Base-by-base conservation (phyloP, 2,113 vertebrate species). In the Trichechus manatus region DNA sequence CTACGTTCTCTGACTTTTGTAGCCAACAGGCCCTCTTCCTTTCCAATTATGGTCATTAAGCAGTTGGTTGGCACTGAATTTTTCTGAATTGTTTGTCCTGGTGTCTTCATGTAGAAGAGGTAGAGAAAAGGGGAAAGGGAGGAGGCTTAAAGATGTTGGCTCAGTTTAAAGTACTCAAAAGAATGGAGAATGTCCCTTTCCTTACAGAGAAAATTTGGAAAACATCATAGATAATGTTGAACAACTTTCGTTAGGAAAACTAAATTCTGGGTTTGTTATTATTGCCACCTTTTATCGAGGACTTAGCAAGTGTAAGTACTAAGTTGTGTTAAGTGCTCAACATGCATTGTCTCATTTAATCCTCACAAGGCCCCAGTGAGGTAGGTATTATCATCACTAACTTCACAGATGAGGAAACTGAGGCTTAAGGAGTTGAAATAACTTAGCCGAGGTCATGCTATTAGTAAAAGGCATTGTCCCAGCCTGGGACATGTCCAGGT, bases 281-380 rank as follows among this genome's bases (percentile, higher is more conserved):
- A 42, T 27, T 1, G 1, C 39, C 9, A 9, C 25, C 25, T 75
- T n/a, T 50, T 9, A 25, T 1, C 9, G 9, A 11, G 8, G 8
- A 72, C 70, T 72, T 19, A 39, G n/a, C n/a, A 36, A 9, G n/a
- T 72, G 17, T 14, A 19, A 29, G 47, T 27, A 6, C 78, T 36
- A 15, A 31, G 47, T 20, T 9, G 6, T 8, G 29, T 14, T 27
- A 17, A 10, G 47, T 13, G 8, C 68, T 9, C 14, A 2, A 22
- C 9, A 3, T 7, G 3, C 17, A 36, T 39, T 4, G 17, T 50
- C 47, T n/a, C 17, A 0, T 2, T 3, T 15, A 36, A 47, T 29
- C 70, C n/a, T 42, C 44, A 56, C 44, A 25, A 33, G n/a, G 3
- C 27, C 83, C n/a, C 36, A 33, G 1, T 22, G 29, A 20, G n/a